These are phyloP conservation scores for Sorex araneus DNA, from an alignment of 2,113 vertebrate genomes.

Conservation along the genomic window DNA sequence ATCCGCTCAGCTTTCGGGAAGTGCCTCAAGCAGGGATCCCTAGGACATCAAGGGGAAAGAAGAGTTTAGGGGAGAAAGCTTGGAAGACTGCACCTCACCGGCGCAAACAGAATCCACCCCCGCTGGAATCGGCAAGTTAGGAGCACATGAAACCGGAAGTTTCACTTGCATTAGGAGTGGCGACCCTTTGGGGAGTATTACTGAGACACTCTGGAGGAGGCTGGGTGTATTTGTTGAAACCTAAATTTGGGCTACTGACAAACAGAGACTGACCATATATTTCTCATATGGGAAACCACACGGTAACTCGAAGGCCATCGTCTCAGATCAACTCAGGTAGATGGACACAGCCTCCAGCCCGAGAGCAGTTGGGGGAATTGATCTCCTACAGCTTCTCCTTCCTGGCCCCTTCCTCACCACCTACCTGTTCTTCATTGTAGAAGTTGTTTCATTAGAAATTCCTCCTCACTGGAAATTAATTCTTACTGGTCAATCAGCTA, in stretches of 20 bases:
- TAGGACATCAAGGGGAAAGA: neutral
- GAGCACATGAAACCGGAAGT: neutral
- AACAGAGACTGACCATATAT: neutral
- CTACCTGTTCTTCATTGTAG: neutral
- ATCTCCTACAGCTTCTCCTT: neutral
- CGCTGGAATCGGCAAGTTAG: neutral
- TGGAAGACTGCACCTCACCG: neutral
- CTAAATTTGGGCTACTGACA: conserved; percentile 48
- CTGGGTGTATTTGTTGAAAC: conserved; percentile 6
- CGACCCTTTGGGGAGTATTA: conserved; percentile 20
- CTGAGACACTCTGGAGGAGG: conserved; percentile 47
- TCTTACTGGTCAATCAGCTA: neutral
- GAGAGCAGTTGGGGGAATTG: neutral
- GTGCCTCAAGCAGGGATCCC: neutral
- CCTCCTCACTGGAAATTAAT: neutral
- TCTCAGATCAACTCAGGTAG: neutral
- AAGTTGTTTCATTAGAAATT: conserved; percentile 4
- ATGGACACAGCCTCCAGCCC: neutral
- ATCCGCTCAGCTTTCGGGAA: neutral
- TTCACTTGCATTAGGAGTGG: conserved; percentile 42
- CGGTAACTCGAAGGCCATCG: neutral
- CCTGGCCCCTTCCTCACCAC: neutral
- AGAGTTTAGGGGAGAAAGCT: neutral
- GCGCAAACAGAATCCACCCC: conserved; percentile 27
- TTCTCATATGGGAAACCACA: conserved; percentile 38